Evolutionary conservation across 1,140 invertebrate genomes (phyloP), one percentile per base, ranked within the genome.

Genomic region (Physella acuta): DNA sequence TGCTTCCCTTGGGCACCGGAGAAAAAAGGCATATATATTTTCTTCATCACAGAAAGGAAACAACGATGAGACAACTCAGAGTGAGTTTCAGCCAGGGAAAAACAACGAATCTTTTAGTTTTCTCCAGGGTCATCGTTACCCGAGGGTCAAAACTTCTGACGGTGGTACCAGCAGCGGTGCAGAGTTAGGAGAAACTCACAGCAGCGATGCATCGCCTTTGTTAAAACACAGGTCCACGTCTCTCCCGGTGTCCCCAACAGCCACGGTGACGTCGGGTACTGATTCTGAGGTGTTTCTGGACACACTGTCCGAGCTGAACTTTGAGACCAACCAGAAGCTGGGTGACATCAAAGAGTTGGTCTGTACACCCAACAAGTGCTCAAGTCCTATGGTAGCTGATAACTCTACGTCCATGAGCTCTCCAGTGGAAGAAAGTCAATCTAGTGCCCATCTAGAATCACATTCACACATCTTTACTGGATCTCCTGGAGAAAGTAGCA

Each of bases 281-380:
- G 64, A 66, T 24, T 66, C 64, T 37, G 64, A 66, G 20, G 64
- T 66, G 1, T 66, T 66, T 39, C n/a, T 66, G 33, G 64, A 66
- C 64, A 66, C 64, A 17, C 33, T 66, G 30, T 39, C 62, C 17
- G 62, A 64, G 16, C 11, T 53, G 14, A 64, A 1, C 17, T 64
- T 64, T 64, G 62, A 64, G 4, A 24, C 8, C 2, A 0, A 51
- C 5, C 55, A 37, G 8, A 44, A 44, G 39, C 20, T 20, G 8
- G 39, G 20, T 11, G 39, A n/a, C n/a, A n/a, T n/a, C n/a, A n/a
- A n/a, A n/a, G n/a, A n/a, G n/a, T n/a, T n/a, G n/a, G n/a, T n/a
- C n/a, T n/a, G n/a, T n/a, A n/a, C n/a, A n/a, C n/a, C n/a, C n/a
- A n/a, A n/a, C n/a, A n/a, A n/a, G n/a, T n/a, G n/a, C n/a, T n/a